Percentiles rank a stretch among this genome's conserved stretches.
These are phyloP conservation scores for Drosophila mauritiana DNA, from an alignment of 1,140 invertebrate species.

Conservation along the genomic window DNA sequence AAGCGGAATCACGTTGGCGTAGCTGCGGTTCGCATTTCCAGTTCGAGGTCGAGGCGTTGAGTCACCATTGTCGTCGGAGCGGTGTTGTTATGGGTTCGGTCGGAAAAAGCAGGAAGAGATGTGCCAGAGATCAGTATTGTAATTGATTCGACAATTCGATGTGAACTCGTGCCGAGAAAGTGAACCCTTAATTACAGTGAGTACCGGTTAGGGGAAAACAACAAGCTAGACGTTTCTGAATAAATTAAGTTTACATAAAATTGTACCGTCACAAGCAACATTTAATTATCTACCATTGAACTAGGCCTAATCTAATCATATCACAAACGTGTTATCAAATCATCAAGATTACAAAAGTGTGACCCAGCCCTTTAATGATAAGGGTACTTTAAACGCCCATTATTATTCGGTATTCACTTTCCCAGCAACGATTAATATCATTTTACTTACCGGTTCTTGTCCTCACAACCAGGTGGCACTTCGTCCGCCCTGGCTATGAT, in stretches of 20 bases:
- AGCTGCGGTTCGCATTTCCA: slow-evolving; percentile 86
- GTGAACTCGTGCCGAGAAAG: slow-evolving; percentile 26
- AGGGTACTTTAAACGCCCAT: not conserved
- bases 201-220: not conserved
- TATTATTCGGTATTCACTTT: not conserved
- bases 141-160: slow-evolving; percentile 30
- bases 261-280: no score
- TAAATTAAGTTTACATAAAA: not conserved
- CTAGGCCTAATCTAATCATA: slow-evolving; percentile 1
- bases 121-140: slow-evolving; percentile 33
- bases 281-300: slow-evolving; percentile 1
- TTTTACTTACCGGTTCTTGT: slow-evolving; percentile 89
- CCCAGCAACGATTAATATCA: not conserved
- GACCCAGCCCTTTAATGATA: slow-evolving; percentile 10
- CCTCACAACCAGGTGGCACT: slow-evolving; percentile 93
- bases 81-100: slow-evolving; percentile 18
- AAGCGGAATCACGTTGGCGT: slow-evolving; percentile 96
- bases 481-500: slow-evolving; percentile 91
- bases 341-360: slow-evolving; percentile 1
- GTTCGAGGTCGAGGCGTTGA: slow-evolving; percentile 50
- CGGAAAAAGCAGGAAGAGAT: slow-evolving; percentile 46
- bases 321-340: not conserved
- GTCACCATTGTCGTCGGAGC: slow-evolving; percentile 17
- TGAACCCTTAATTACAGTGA: slow-evolving; percentile 26
- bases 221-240: not conserved